A percentile compares a stretch with the other conserved stretches of the same genome.
Evolutionary conservation across 1,140 invertebrate genomes (phyloP).

Genomic region (Pogonomyrmex barbatus): DNA sequence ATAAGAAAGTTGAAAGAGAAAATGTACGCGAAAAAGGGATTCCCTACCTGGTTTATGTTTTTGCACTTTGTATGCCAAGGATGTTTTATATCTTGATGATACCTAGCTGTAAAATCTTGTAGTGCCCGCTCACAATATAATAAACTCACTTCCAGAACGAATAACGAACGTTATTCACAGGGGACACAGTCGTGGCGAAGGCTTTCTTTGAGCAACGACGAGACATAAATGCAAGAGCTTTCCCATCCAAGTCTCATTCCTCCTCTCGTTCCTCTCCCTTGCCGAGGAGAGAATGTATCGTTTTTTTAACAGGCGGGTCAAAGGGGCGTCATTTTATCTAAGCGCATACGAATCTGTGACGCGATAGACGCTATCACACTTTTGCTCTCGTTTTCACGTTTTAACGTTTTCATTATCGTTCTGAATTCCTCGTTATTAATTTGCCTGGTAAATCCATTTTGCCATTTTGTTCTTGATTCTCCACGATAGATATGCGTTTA

Average conservation of each 20-base stretch:
- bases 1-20: conserved; percentile 4
- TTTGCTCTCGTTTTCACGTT: background rate
- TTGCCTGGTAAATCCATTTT: background rate
- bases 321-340: conserved; percentile 54
- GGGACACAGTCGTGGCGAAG: conserved; percentile 25
- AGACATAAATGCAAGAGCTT: conserved; percentile 56
- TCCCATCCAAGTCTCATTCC: background rate
- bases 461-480: background rate
- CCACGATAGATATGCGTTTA: background rate
- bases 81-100: conserved; percentile 47
- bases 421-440: conserved; percentile 11
- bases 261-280: background rate
- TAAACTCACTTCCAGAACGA: conserved; percentile 54
- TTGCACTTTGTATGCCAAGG: conserved; percentile 58
- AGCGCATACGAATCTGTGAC: conserved; percentile 22
- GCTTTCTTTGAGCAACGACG: conserved; percentile 43
- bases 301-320: conserved; percentile 47
- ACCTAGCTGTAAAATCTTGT: conserved; percentile 40
- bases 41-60: conserved; percentile 49
- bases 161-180: conserved; percentile 59
- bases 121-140: conserved; percentile 49
- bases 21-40: conserved; percentile 42
- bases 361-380: conserved; percentile 40
- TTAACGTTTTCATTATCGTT: conserved; percentile 7
- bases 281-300: conserved; percentile 12